Conservation (phyloP, 2,113 vertebrate genomes). For the human (Homo sapiens) region GRCh38 chr2:230714501-230715000, state of each 20-base stretch:
- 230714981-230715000: neutral
- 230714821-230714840: neutral
- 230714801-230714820: conserved; percentile 5
- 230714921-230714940: conserved; percentile 4
- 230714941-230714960: neutral
- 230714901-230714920: neutral
- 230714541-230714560: neutral
- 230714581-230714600: neutral
- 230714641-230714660: neutral
- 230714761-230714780: neutral
- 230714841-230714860: neutral
- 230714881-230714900: neutral
- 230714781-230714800: neutral
- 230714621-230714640: neutral
- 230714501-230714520: neutral
- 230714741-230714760: neutral
- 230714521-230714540: neutral
- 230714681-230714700: neutral
- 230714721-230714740: neutral
- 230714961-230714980: neutral
- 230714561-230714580: neutral
- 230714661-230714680: neutral
- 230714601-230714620: neutral
- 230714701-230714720: neutral
- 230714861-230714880: neutral